Evolutionary conservation across 1,140 invertebrate genomes (phyloP).

Genomic region (Drosophila albomicans): DNA sequence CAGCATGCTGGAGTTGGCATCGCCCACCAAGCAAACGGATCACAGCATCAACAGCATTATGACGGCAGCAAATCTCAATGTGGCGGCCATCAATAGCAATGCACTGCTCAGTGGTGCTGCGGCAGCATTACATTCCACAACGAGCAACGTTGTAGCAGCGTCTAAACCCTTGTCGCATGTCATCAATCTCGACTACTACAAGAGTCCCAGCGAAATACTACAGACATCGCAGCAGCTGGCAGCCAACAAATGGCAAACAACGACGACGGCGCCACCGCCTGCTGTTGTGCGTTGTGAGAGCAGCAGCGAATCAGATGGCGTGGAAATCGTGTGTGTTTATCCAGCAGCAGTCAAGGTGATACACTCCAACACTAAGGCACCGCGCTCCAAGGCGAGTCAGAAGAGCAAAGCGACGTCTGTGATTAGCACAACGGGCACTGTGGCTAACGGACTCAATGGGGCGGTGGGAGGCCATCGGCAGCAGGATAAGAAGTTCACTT

Average conservation of each 20-base stretch:
- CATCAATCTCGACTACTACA: constrained; percentile 79
- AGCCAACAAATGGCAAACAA: constrained; percentile 44
- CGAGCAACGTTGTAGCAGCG: constrained; percentile 24
- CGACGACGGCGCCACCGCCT: constrained; percentile 12
- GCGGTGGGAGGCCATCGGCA: constrained; percentile 50
- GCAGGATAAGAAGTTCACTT: constrained; percentile 61
- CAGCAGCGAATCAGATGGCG: constrained; percentile 79
- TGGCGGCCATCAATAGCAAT: constrained; percentile 9
- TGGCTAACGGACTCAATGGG: constrained; percentile 40
- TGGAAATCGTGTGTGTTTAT: constrained; percentile 77
- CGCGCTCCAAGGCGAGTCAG: constrained; percentile 35
- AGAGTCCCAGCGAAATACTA: constrained; percentile 71
- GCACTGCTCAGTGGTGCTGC: background rate
- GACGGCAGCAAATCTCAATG: constrained; percentile 43
- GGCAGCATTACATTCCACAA: constrained; percentile 59
- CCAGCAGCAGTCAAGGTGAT: constrained; percentile 39
- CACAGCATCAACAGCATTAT: constrained; percentile 70
- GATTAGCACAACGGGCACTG: constrained; percentile 20
- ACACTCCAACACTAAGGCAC: constrained; percentile 10
- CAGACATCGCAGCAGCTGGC: constrained; percentile 77
- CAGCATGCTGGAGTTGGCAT: constrained; percentile 54
- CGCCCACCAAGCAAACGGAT: constrained; percentile 66
- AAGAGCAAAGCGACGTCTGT: constrained; percentile 43
- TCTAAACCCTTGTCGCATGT: constrained; percentile 54
- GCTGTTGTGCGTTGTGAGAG: constrained; percentile 61